phyloP scores from a whole-genome alignment of 2,888 invertebrate species.

The Drosophila prolongata region DNA sequence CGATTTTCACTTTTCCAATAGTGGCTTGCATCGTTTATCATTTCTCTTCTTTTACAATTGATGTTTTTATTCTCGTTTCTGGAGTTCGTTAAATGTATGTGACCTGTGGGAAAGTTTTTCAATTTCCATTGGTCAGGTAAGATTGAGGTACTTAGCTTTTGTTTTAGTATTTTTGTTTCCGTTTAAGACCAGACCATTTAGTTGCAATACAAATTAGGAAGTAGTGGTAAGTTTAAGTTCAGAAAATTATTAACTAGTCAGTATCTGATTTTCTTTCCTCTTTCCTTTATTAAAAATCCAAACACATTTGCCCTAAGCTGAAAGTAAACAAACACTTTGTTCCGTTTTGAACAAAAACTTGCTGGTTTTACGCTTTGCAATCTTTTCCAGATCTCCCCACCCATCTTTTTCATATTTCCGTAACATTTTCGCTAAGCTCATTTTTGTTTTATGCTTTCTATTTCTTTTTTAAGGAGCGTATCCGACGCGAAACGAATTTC shows the following conservation, averaged over 20 bases:
- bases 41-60: conserved; percentile 10
- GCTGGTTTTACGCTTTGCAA: conserved; percentile 20
- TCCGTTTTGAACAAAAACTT: conserved; percentile 18
- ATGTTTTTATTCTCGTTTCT: conserved; percentile 34
- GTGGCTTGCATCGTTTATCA: conserved; percentile 35
- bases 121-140: conserved; percentile 28
- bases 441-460: conserved; percentile 37
- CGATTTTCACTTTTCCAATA: conserved; percentile 33
- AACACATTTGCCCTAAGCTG: neutral
- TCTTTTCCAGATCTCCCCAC: conserved; percentile 7
- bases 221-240: too few relatives aligned
- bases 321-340: conserved; percentile 10
- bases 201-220: too few relatives aligned
- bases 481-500: conserved; percentile 63
- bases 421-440: conserved; percentile 42
- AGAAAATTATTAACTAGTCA: neutral
- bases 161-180: neutral
- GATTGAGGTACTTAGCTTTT: neutral
- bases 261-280: neutral
- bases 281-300: neutral
- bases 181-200: neutral
- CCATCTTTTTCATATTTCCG: conserved; percentile 35
- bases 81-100: conserved; percentile 25
- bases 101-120: conserved; percentile 54
- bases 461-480: conserved; percentile 35